These are phyloP conservation scores for Sturnus vulgaris DNA, from an alignment of 2,113 vertebrate genomes.

Conservation along the genomic window DNA sequence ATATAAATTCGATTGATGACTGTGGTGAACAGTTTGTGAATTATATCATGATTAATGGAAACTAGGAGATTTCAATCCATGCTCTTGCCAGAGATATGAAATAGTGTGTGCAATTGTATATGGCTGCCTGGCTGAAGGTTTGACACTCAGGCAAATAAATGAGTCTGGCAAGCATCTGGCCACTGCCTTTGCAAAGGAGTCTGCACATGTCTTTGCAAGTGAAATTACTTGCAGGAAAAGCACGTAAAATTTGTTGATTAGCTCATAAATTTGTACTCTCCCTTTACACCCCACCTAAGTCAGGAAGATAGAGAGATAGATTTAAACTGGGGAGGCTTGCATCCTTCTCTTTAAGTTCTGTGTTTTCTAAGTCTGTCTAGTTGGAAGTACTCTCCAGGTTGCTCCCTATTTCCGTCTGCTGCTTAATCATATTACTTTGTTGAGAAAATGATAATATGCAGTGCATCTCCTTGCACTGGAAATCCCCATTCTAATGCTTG, in stretches of 20 bases:
- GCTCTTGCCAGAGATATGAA: conserved; percentile 13
- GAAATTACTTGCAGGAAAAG: neutral
- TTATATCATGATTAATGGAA: conserved; percentile 38
- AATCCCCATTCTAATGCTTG: neutral
- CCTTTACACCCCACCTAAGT: neutral
- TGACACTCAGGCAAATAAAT: conserved; percentile 2
- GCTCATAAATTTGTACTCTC: neutral
- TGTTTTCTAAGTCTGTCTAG: neutral
- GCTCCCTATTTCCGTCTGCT: neutral
- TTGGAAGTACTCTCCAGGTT: neutral
- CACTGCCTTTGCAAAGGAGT: neutral
- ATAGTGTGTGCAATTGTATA: neutral
- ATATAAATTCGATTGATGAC: neutral
- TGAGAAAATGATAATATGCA: neutral
- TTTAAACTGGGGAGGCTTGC: neutral
- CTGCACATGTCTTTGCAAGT: neutral
- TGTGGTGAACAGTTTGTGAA: neutral
- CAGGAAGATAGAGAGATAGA: neutral
- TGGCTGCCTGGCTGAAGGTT: neutral
- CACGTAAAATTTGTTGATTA: neutral
- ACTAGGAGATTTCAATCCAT: conserved; percentile 8
- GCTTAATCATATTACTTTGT: neutral
- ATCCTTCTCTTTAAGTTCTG: neutral
- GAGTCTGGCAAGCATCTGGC: neutral
- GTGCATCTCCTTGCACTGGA: neutral